Conservation (phyloP, 2,888 invertebrate genomes). For the Hirtodrosophila alboralis region DNA sequence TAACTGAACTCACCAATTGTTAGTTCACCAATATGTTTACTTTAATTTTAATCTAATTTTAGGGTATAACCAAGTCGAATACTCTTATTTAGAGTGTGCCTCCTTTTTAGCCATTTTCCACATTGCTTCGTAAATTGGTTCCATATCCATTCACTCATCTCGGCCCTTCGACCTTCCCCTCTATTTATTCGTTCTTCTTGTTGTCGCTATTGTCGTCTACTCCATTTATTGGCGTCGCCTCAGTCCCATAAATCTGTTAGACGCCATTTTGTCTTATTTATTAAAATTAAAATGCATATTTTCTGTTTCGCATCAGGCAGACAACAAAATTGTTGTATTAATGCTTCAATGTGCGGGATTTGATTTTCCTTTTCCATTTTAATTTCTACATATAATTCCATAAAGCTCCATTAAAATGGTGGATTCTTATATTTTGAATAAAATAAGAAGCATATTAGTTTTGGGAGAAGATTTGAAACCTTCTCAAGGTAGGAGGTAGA, state of each 20-base stretch:
- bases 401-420: slow-evolving; percentile 55
- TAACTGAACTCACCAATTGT: too few species aligned
- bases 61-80: too few species aligned
- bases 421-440: slow-evolving; percentile 20
- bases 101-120: slow-evolving; percentile 1
- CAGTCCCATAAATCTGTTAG: slow-evolving; percentile 67
- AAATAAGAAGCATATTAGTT: slow-evolving; percentile 30
- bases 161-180: neutral
- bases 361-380: slow-evolving; percentile 22
- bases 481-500: too few species aligned
- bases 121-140: slow-evolving; percentile 65
- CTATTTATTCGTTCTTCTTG: neutral
- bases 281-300: slow-evolving; percentile 79
- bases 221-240: slow-evolving; percentile 61
- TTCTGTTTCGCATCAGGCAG: slow-evolving; percentile 32
- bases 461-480: neutral
- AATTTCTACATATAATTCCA: slow-evolving; percentile 45
- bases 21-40: too few species aligned
- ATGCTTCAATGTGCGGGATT: slow-evolving; percentile 15
- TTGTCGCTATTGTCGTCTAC: slow-evolving; percentile 62
- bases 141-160: slow-evolving; percentile 25
- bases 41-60: too few species aligned
- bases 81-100: too few species aligned
- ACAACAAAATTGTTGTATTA: slow-evolving; percentile 16
- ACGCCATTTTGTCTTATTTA: slow-evolving; percentile 80